phyloP scores from a whole-genome alignment of 2,888 invertebrate species.

The Siphlonurus alternatus region DNA sequence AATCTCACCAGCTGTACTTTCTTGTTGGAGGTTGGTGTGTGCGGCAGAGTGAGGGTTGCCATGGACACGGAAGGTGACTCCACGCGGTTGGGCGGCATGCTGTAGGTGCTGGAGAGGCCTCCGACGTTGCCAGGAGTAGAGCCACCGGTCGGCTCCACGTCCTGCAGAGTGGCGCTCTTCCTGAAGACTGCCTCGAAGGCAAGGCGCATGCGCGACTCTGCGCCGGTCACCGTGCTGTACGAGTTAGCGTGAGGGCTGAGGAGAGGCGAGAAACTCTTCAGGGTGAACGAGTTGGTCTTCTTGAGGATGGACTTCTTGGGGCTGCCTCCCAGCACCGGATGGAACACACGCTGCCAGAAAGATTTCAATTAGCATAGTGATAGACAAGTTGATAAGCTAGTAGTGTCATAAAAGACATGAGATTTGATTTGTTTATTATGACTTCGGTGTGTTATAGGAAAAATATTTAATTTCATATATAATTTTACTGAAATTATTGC shows the following conservation, averaged over 20 bases:
- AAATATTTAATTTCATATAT: too few relatives aligned
- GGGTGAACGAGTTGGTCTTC: constrained; percentile 79
- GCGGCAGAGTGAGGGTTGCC: constrained; percentile 23
- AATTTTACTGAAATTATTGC: too few relatives aligned
- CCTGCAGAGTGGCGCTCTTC: constrained; percentile 70
- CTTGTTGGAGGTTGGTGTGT: constrained; percentile 59
- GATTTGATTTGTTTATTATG: too few relatives aligned
- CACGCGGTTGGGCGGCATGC: constrained; percentile 23
- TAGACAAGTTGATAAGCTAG: too few relatives aligned
- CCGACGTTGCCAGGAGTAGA: constrained; percentile 1
- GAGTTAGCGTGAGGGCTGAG: constrained; percentile 25
- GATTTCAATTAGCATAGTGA: too few relatives aligned
- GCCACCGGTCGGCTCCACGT: constrained; percentile 53
- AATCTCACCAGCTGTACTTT: constrained; percentile 80
- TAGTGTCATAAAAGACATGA: too few relatives aligned
- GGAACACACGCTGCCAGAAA: constrained; percentile 26
- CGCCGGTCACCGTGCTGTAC: constrained; percentile 78
- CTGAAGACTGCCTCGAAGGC: constrained; percentile 86
- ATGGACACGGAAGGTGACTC: constrained; percentile 26
- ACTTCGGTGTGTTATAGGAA: too few relatives aligned
- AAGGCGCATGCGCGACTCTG: constrained; percentile 69
- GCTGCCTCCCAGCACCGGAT: constrained; percentile 31
- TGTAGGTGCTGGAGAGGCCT: background rate
- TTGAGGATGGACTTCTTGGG: constrained; percentile 82
- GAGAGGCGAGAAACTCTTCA: constrained; percentile 40